phyloP scores from a whole-genome alignment of 2,113 vertebrate genomes.

The Pelobates fuscus region DNA sequence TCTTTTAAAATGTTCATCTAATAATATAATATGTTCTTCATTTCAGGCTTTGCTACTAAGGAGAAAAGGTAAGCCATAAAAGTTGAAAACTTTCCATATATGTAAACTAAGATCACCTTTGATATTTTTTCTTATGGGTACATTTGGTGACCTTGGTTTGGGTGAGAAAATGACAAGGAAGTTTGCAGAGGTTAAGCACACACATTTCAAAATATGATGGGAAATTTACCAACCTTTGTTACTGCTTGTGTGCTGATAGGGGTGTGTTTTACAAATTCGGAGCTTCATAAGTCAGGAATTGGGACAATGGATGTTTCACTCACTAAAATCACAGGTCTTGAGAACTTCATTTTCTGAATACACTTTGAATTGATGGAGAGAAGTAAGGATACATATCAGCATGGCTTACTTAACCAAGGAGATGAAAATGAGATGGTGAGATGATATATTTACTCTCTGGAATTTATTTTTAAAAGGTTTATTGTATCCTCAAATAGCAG shows the following conservation, averaged over 20 bases:
- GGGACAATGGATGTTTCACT: background rate
- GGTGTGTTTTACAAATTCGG: conserved; percentile 20
- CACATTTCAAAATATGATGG: conserved; percentile 31
- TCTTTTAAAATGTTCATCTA: too few species aligned
- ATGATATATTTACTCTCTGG: background rate
- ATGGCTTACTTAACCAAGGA: conserved; percentile 59
- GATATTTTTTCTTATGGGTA: background rate
- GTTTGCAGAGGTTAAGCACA: background rate
- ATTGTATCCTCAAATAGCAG: background rate
- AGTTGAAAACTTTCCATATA: too few species aligned
- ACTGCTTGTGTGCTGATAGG: background rate
- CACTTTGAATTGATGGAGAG: conserved; percentile 52
- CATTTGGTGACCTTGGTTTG: background rate
- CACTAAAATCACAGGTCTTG: background rate
- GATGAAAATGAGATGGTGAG: conserved; percentile 70
- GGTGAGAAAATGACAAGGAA: conserved; percentile 12
- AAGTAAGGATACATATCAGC: conserved; percentile 46
- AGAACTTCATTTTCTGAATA: background rate
- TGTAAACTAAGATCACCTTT: too few species aligned
- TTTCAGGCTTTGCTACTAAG: too few species aligned
- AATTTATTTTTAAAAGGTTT: background rate
- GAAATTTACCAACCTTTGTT: background rate
- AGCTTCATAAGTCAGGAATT: conserved; percentile 15
- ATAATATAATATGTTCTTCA: too few species aligned
- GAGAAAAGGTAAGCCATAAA: too few species aligned